Conservation (phyloP, 2,113 vertebrate species). For the Oreochromis spilurus region DNA sequence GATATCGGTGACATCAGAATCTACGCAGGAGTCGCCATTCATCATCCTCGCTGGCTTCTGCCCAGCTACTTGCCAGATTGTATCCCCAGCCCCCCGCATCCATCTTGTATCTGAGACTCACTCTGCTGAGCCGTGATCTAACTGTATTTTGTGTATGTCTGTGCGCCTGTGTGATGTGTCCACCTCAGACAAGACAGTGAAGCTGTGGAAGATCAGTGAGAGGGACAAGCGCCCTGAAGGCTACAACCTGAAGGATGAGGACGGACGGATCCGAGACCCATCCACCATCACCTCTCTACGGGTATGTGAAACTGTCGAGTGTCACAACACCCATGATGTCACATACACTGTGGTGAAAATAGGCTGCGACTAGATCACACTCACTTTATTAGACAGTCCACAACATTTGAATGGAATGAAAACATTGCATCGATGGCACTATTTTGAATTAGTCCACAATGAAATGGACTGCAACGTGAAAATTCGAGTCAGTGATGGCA, state of each 20-base stretch:
- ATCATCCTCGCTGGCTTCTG: conserved; percentile 54
- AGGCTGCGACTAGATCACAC: neutral
- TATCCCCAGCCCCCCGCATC: conserved; percentile 39
- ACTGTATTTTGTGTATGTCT: conserved; percentile 4
- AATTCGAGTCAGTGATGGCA: neutral
- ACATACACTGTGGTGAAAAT: neutral
- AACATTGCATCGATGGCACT: neutral
- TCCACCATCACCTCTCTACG: conserved; percentile 90
- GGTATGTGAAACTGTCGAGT: conserved; percentile 60
- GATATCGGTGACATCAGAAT: conserved; percentile 49
- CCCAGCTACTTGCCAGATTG: conserved; percentile 62
- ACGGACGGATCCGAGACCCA: conserved; percentile 91
- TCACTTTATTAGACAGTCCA: neutral
- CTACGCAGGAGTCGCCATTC: conserved; percentile 31
- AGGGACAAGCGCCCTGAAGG: conserved; percentile 94
- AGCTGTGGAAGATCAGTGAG: conserved; percentile 99
- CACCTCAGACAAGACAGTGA: conserved; percentile 92
- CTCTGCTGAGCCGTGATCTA: conserved; percentile 16
- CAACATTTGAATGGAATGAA: neutral
- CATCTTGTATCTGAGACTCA: conserved; percentile 35
- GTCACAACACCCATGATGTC: neutral
- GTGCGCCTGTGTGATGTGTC: neutral
- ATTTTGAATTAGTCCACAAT: neutral
- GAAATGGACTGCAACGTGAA: neutral
- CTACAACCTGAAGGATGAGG: conserved; percentile 98